A percentile compares a stretch with the other conserved stretches of the same genome.
These are phyloP conservation scores for Callopanchax toddi DNA, from an alignment of 2,113 vertebrate species.

Conservation along the genomic window DNA sequence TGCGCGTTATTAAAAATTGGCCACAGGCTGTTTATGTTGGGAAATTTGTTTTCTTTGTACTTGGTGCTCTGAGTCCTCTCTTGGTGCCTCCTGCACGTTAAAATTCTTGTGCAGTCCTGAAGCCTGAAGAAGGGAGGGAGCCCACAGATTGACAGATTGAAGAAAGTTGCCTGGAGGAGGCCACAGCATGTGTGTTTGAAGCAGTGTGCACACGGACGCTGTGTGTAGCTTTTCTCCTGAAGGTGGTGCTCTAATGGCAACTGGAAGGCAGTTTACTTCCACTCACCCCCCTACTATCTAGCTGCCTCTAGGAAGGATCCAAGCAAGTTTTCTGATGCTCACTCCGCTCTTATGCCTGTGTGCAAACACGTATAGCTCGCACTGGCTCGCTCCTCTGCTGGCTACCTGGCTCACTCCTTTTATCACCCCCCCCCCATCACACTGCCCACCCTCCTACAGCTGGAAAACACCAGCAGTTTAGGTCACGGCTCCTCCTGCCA, in stretches of 20 bases:
- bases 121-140: conserved; percentile 18
- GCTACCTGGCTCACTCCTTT: conserved; percentile 31
- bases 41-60: conserved; percentile 35
- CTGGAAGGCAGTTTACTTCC: conserved; percentile 54
- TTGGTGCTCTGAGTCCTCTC: conserved; percentile 28
- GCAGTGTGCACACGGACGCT: not conserved
- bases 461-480: conserved; percentile 47
- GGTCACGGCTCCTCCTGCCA: conserved; percentile 30
- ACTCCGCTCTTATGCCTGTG: conserved; percentile 8
- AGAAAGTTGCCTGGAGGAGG: conserved; percentile 44
- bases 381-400: not conserved
- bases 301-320: conserved; percentile 15
- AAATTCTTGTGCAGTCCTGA: conserved; percentile 25
- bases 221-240: conserved; percentile 47
- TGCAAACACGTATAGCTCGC: conserved; percentile 10
- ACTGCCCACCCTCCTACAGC: conserved; percentile 1
- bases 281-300: conserved; percentile 55
- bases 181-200: conserved; percentile 40
- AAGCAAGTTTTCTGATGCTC: conserved; percentile 22
- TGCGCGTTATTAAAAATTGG: conserved; percentile 42
- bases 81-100: conserved; percentile 29
- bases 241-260: conserved; percentile 64
- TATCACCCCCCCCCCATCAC: conserved; percentile 6
- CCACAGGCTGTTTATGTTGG: conserved; percentile 54
- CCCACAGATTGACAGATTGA: conserved; percentile 49